Conservation (phyloP, 2,888 invertebrate species). For the Lottia scabra region DNA sequence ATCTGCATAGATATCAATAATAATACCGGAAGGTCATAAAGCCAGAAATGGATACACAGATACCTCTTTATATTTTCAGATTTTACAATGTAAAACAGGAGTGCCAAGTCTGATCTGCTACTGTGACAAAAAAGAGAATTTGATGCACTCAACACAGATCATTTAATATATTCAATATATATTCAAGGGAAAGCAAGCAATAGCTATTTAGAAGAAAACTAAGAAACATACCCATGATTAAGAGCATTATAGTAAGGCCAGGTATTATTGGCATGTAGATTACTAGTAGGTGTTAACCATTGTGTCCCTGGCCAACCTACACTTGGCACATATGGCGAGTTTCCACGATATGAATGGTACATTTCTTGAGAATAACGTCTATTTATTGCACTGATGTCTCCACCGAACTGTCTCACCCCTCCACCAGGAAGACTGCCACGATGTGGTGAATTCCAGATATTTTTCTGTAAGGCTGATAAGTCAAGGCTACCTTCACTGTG, state of each 20-base stretch:
- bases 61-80: too few relatives aligned
- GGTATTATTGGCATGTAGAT: not conserved
- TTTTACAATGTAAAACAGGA: too few relatives aligned
- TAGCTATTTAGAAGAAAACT: not conserved
- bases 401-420: constrained; percentile 3
- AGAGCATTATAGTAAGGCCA: not conserved
- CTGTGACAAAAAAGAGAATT: too few relatives aligned
- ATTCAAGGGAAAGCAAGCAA: too few relatives aligned
- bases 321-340: constrained; percentile 6
- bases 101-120: too few relatives aligned
- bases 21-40: too few relatives aligned
- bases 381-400: constrained; percentile 9
- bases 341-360: constrained; percentile 5
- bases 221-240: not conserved
- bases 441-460: constrained; percentile 45
- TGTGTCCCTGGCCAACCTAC: not conserved
- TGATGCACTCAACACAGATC: too few relatives aligned
- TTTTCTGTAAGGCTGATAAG: constrained; percentile 46
- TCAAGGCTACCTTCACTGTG: constrained; percentile 59
- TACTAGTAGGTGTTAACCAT: not conserved
- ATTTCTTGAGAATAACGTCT: constrained; percentile 3
- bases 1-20: too few relatives aligned
- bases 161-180: too few relatives aligned
- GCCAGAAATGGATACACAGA: too few relatives aligned
- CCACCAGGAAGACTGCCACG: constrained; percentile 55